These are phyloP conservation scores for Oreortyx pictus DNA, from an alignment of 2,797 vertebrate genomes.

Conservation along the genomic window DNA sequence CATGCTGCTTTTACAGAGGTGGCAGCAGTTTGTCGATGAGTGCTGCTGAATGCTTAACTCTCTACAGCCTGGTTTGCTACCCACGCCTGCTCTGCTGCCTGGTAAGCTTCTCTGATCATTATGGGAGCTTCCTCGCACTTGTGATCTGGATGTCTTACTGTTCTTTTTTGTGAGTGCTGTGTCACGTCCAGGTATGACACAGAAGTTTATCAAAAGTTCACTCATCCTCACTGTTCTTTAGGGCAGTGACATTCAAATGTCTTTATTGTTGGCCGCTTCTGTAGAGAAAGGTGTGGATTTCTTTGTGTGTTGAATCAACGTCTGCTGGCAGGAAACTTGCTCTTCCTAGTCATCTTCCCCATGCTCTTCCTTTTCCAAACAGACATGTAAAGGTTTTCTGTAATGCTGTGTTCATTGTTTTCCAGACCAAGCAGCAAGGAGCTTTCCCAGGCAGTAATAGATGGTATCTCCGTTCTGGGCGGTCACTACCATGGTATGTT, in stretches of 20 bases:
- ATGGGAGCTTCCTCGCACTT: background rate
- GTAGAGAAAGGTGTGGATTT: background rate
- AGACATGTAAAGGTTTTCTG: background rate
- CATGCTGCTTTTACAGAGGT: background rate
- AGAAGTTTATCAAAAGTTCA: background rate
- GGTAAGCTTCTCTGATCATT: background rate
- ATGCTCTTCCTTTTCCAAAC: background rate
- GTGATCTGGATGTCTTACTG: background rate
- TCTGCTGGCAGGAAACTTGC: background rate
- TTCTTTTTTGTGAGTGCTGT: rapidly evolving
- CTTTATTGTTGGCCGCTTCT: background rate
- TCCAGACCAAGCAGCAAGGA: conserved; percentile 88
- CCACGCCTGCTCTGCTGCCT: background rate
- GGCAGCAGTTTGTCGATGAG: background rate
- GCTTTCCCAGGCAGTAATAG: conserved; percentile 87
- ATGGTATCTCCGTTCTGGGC: conserved; percentile 87
- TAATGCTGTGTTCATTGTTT: background rate
- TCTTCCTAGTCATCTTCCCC: background rate
- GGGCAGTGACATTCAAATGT: background rate
- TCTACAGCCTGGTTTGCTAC: rapidly evolving
- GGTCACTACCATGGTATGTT: conserved; percentile 86
- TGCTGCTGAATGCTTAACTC: background rate
- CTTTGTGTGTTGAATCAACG: background rate
- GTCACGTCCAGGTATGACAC: rapidly evolving
- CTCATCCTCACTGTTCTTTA: background rate